Conservation (phyloP, 1,140 invertebrate species). For the Cardiocondyla obscurior region DNA sequence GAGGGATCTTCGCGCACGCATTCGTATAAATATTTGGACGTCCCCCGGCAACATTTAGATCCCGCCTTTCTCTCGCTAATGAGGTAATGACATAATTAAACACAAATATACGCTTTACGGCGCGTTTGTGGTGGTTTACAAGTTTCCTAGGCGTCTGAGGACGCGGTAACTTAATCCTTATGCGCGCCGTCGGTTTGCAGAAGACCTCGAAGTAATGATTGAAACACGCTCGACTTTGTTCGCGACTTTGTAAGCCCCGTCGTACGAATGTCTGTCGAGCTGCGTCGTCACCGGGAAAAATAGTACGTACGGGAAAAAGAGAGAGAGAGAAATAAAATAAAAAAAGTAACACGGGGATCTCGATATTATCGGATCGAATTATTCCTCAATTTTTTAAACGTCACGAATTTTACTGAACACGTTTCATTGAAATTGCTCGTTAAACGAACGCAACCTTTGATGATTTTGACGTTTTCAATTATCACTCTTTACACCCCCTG, state of each 20-base stretch:
- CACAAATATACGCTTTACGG: background rate
- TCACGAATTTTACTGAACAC: conserved; percentile 17
- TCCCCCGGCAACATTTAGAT: background rate
- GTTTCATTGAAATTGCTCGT: conserved; percentile 16
- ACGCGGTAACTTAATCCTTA: background rate
- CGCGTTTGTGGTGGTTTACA: background rate
- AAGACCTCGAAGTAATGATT: background rate
- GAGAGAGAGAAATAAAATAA: too few species aligned
- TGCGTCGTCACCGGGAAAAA: background rate
- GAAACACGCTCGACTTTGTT: background rate
- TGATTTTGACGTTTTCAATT: conserved; percentile 67
- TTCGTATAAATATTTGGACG: background rate
- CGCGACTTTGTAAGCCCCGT: background rate
- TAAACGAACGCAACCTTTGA: conserved; percentile 38
- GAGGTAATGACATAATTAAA: background rate
- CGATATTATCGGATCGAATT: background rate
- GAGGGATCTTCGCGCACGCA: background rate
- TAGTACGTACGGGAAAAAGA: background rate
- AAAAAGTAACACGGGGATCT: background rate
- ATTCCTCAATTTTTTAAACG: conserved; percentile 19
- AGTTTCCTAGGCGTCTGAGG: background rate
- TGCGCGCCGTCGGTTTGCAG: background rate
- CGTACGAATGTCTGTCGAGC: background rate
- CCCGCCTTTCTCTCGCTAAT: background rate
- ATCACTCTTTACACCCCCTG: conserved; percentile 22